Conservation (phyloP, 2,113 vertebrate species). For the Gobio gobio region DNA sequence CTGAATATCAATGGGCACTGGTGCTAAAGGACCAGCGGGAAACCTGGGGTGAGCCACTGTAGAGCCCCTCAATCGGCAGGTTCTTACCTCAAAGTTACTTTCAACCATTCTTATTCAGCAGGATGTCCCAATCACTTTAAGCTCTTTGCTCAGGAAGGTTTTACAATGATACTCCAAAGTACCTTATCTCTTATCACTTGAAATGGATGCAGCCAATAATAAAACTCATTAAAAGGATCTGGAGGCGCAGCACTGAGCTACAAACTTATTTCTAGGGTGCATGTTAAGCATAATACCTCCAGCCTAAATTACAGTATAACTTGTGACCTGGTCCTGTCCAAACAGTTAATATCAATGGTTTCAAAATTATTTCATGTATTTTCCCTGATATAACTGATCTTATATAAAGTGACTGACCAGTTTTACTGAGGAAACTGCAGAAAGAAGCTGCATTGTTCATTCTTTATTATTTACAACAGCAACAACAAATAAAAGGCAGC, state of each 20-base stretch:
- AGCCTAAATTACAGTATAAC: neutral
- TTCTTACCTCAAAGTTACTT: conserved; percentile 37
- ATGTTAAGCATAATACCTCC: neutral
- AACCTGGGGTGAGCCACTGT: conserved; percentile 24
- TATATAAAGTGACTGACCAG: neutral
- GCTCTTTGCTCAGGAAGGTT: neutral
- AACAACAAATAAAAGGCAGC: neutral
- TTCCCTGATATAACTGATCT: neutral
- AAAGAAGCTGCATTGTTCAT: neutral
- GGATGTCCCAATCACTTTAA: conserved; percentile 10
- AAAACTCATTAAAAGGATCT: neutral
- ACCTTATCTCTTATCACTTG: conserved; percentile 8
- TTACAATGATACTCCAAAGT: neutral
- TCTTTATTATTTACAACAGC: neutral
- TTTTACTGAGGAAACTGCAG: neutral
- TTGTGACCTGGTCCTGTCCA: neutral
- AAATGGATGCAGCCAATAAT: neutral
- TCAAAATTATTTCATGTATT: too few relatives aligned
- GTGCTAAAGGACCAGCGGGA: conserved; percentile 27
- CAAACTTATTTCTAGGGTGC: neutral
- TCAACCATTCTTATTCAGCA: conserved; percentile 30
- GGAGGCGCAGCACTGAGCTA: neutral
- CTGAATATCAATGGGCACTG: conserved; percentile 49
- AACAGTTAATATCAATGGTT: neutral
- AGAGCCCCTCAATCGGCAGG: conserved; percentile 10